Conservation (phyloP, 2,888 invertebrate genomes). For the Amphipoea oculea region DNA sequence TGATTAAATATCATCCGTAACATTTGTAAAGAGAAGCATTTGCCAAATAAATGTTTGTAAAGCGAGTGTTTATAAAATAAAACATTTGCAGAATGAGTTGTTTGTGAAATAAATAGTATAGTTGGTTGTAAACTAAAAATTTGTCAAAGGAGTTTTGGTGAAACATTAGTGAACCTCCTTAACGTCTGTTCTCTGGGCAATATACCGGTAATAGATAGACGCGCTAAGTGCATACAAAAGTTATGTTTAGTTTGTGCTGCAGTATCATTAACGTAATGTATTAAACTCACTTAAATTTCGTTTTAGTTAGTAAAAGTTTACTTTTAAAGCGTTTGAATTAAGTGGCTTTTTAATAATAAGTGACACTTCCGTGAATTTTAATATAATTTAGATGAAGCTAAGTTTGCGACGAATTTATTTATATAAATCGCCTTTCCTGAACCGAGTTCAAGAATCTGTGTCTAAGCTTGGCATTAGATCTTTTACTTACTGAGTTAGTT, state of each 20-base stretch:
- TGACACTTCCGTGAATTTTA: background rate
- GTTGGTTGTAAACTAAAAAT: too few relatives aligned
- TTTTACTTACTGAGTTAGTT: background rate
- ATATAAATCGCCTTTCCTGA: background rate
- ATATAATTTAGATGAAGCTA: background rate
- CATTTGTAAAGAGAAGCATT: too few relatives aligned
- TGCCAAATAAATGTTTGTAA: too few relatives aligned
- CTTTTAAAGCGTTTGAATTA: slow-evolving; percentile 11
- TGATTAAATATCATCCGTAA: too few relatives aligned
- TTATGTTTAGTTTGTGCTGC: slow-evolving; percentile 27
- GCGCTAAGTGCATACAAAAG: slow-evolving; percentile 31
- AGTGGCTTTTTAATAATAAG: background rate
- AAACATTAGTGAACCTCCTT: too few relatives aligned
- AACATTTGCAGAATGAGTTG: too few relatives aligned
- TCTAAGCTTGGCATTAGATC: background rate
- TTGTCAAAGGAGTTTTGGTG: too few relatives aligned
- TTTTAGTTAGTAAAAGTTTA: slow-evolving; percentile 1
- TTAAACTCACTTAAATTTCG: slow-evolving; percentile 6
- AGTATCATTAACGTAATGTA: slow-evolving; percentile 21
- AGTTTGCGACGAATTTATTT: background rate
- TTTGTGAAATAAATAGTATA: too few relatives aligned
- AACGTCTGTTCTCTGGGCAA: too few relatives aligned
- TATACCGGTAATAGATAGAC: slow-evolving; percentile 10
- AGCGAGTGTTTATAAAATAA: too few relatives aligned
- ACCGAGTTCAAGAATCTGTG: background rate